Evolutionary conservation across 2,113 vertebrate species (phyloP), one percentile per base, ranked within the genome.

Genomic region (Daubentonia madagascariensis): DNA sequence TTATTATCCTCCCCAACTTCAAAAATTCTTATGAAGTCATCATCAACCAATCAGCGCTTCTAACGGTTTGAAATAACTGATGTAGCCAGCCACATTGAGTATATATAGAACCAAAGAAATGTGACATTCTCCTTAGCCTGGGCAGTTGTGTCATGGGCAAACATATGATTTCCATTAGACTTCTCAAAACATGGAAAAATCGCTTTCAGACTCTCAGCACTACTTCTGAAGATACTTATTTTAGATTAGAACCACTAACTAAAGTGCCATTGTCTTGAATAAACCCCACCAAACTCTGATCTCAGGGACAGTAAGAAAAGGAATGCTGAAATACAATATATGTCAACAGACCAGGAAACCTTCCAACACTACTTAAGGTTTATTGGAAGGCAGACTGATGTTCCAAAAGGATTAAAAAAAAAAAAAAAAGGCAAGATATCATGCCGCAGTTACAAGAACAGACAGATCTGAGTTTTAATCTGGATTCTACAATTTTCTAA

Each of bases 81-180:
- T 70, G 50, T 37, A 96, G 80, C 76, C 95, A 96, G 90, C 40
- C 89, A 90, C 59, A 78, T 0, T 94, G 97, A 97, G 92, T 79
- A 95, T 92, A 97, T 90, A 96, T 2, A 85, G 87, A 98, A 97
- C 96, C 94, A 98, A 98, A 98, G 96, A 97, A 97, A 97, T 73
- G 84, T 92, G 84, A 96, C 92, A 93, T 96, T 95, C 92, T 92
- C 63, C 20, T 92, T 90, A 75, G 94, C 76, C 40, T 63, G 80
- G 92, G 86, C 73, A 96, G 70, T 85, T 95, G 92, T 98, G 65
- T 96, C 90, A 92, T 87, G 70, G 79, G 43, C 92, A 90, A 95
- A 96, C 50, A 84, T 96, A 85, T 96, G 97, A 96, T 96, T 96
- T 96, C 86, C 73, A 97, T 98, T 97, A 96, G 61, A 91, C 94